phyloP scores from a whole-genome alignment of 2,888 invertebrate species.

The Orthosia cruda region DNA sequence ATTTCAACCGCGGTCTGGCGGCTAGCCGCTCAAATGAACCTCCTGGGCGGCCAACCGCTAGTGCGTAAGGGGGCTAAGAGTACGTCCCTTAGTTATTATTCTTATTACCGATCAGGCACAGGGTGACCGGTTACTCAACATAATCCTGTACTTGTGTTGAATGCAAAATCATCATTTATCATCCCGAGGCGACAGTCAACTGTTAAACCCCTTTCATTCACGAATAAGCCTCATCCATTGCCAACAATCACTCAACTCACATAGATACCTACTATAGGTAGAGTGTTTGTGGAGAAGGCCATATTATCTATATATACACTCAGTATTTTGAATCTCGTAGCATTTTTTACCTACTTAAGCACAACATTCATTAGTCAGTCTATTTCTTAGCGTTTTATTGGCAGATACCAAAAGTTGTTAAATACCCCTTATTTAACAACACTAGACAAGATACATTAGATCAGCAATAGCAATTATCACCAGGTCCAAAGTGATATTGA shows the following conservation, averaged over 20 bases:
- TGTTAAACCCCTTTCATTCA: constrained; percentile 53
- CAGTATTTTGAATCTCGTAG: not conserved
- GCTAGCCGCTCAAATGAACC: no score
- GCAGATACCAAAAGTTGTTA: no score
- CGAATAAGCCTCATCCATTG: not conserved
- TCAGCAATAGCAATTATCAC: no score
- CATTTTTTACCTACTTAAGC: not conserved
- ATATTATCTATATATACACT: not conserved
- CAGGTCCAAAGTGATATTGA: no score
- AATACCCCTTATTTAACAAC: no score
- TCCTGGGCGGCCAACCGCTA: no score
- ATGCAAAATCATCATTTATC: constrained; percentile 42
- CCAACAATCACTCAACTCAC: constrained; percentile 6
- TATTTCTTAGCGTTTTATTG: no score
- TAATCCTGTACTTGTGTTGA: not conserved
- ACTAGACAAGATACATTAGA: no score
- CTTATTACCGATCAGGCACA: not conserved
- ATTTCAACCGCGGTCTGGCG: no score
- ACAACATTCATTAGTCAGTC: no score
- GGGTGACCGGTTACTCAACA: not conserved
- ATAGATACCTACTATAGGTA: not conserved
- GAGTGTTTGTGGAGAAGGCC: not conserved
- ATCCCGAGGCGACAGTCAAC: constrained; percentile 34
- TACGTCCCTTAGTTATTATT: not conserved
- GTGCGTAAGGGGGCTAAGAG: no score